Conservation (phyloP, 2,888 invertebrate species). For the Bruchidius siliquastri region DNA sequence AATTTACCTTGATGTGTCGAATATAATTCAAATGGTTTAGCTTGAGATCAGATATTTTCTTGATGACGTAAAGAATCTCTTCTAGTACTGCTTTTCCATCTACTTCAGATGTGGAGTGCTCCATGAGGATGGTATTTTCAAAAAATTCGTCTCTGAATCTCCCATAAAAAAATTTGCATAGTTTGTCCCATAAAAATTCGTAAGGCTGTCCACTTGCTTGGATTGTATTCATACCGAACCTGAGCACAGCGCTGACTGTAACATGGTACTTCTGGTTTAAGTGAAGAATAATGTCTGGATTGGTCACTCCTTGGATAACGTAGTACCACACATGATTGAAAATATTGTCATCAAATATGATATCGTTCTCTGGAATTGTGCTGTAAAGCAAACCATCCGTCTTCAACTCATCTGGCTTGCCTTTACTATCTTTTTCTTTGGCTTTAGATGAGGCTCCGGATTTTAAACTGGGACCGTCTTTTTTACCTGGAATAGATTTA, state of each 20-base stretch:
- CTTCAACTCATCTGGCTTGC: not conserved
- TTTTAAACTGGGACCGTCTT: not conserved
- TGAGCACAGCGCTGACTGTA: slow-evolving; percentile 25
- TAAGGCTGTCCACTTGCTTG: not conserved
- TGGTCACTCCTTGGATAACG: slow-evolving; percentile 28
- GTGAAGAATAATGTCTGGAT: slow-evolving; percentile 21
- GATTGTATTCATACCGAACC: slow-evolving; percentile 10
- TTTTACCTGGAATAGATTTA: not conserved
- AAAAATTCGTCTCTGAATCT: slow-evolving; percentile 13
- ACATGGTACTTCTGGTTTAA: slow-evolving; percentile 20
- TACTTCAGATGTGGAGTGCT: slow-evolving; percentile 10
- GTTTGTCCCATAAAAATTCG: slow-evolving; percentile 16
- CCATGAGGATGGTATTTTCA: slow-evolving; percentile 30
- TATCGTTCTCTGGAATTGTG: slow-evolving; percentile 16
- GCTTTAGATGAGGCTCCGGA: not conserved
- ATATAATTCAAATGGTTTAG: slow-evolving; percentile 31
- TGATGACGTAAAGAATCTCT: slow-evolving; percentile 23
- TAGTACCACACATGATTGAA: slow-evolving; percentile 30
- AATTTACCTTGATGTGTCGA: slow-evolving; percentile 19
- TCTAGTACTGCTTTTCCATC: slow-evolving; percentile 17
- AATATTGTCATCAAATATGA: slow-evolving; percentile 29
- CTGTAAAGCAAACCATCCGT: not conserved
- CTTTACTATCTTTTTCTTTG: slow-evolving; percentile 10
- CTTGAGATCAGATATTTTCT: slow-evolving; percentile 29
- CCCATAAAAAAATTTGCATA: slow-evolving; percentile 18